These are phyloP conservation scores for Athrips mouffetella DNA, from an alignment of 2,888 invertebrate genomes.

Conservation along the genomic window DNA sequence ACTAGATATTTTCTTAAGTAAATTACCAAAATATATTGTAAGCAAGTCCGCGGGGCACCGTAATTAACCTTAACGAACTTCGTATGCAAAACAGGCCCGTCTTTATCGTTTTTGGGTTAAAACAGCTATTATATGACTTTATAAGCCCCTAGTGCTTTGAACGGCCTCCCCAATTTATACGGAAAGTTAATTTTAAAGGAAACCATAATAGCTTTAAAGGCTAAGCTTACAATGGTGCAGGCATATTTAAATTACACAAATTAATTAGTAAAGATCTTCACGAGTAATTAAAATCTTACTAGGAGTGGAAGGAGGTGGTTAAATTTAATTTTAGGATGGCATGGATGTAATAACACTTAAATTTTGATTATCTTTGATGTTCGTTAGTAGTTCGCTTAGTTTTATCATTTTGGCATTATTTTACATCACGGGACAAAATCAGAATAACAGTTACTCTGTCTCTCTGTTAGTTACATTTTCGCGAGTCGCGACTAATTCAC, in stretches of 20 bases:
- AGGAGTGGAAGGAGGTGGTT: not conserved
- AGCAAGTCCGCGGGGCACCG: constrained; percentile 41
- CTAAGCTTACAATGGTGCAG: constrained; percentile 25
- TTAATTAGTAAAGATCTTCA: constrained; percentile 12
- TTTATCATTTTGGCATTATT: no score
- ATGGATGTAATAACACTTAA: no score
- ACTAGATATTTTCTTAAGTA: not conserved
- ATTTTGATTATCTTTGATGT: no score
- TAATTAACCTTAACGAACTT: constrained; percentile 59
- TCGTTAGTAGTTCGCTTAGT: no score
- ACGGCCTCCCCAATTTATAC: constrained; percentile 31
- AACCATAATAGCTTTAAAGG: constrained; percentile 30
- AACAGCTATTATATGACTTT: constrained; percentile 51
- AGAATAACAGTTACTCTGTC: no score
- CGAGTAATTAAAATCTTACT: constrained; percentile 6
- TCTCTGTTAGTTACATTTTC: no score
- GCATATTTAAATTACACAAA: constrained; percentile 17
- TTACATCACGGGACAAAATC: no score
- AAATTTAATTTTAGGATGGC: not conserved
- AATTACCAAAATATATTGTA: constrained; percentile 38
- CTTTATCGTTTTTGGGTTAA: constrained; percentile 58
- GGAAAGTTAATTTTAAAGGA: constrained; percentile 35
- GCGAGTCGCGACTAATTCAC: no score
- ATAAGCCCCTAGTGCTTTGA: constrained; percentile 37
- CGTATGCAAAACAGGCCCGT: constrained; percentile 49